A percentile compares a stretch with the other conserved stretches of the same genome.
Evolutionary conservation across 2,797 vertebrate genomes (phyloP).

Genomic region (Pangasius mekongensis): DNA sequence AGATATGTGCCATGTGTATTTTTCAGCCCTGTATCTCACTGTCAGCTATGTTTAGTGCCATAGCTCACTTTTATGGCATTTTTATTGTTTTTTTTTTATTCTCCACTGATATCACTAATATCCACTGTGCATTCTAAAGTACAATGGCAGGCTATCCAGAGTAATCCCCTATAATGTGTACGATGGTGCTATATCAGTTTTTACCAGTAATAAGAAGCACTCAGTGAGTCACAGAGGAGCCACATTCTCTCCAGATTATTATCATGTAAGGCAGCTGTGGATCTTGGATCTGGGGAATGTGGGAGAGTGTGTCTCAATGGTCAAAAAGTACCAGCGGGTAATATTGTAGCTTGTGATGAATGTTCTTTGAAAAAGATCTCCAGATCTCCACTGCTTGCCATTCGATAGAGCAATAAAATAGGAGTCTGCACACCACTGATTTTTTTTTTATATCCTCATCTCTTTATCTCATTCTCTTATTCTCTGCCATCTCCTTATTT

Average conservation of each 20-base stretch:
- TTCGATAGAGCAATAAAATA: not conserved
- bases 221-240: not conserved
- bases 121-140: conserved; percentile 5
- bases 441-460: not conserved
- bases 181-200: not conserved
- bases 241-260: conserved; percentile 20
- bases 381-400: not conserved
- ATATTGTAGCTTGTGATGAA: not conserved
- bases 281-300: not conserved
- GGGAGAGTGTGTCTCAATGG: not conserved
- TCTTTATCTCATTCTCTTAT: conserved; percentile 1
- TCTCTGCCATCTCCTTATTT: not conserved
- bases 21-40: conserved; percentile 23
- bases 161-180: not conserved
- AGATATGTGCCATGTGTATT: conserved; percentile 61
- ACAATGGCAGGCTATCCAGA: conserved; percentile 17
- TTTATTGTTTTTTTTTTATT: conserved; percentile 36
- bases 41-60: not conserved
- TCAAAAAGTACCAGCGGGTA: not conserved
- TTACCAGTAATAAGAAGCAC: not conserved
- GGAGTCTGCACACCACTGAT: not conserved
- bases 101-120: conserved; percentile 21
- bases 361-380: not conserved
- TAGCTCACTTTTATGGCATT: conserved; percentile 29
- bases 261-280: conserved; percentile 27